Evolutionary conservation across 1,140 invertebrate genomes (phyloP).

Genomic region (Conopomorpha cramerella): DNA sequence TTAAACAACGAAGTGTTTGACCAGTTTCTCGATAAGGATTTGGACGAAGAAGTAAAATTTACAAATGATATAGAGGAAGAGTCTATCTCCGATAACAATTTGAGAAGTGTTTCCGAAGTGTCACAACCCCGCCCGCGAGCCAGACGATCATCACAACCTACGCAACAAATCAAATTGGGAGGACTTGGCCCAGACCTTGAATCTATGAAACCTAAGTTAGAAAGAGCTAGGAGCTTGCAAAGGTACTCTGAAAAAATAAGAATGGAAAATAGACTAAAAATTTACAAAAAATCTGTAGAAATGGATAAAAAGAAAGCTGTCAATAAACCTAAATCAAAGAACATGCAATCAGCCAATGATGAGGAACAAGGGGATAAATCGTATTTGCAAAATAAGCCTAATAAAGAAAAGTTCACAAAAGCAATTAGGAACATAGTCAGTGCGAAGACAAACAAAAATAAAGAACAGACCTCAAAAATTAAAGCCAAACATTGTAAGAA

Average conservation of each 20-base stretch:
- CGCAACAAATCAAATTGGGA: conserved; percentile 31
- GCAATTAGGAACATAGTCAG: too few relatives aligned
- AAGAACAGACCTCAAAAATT: background rate
- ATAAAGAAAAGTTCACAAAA: too few relatives aligned
- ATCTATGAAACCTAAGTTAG: conserved; percentile 38
- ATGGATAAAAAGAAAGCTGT: conserved; percentile 18
- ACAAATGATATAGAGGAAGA: too few relatives aligned
- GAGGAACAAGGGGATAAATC: too few relatives aligned
- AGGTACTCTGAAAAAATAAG: conserved; percentile 49
- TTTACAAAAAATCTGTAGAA: conserved; percentile 36
- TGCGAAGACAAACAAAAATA: too few relatives aligned
- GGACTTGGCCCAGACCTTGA: conserved; percentile 46
- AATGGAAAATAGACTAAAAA: conserved; percentile 41
- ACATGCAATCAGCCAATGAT: too few relatives aligned
- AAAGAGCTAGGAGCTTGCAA: conserved; percentile 45
- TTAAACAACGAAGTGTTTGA: conserved; percentile 22
- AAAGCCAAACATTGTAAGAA: background rate
- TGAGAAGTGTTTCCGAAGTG: conserved; percentile 39
- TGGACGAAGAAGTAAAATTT: conserved; percentile 24
- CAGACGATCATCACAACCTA: conserved; percentile 20
- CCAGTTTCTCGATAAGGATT: conserved; percentile 24
- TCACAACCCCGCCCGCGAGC: conserved; percentile 19
- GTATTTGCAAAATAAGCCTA: too few relatives aligned
- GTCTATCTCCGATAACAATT: conserved; percentile 22
- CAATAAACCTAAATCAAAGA: conserved; percentile 11